Evolutionary conservation across 2,113 vertebrate species (phyloP).

Genomic region (Channa argus): DNA sequence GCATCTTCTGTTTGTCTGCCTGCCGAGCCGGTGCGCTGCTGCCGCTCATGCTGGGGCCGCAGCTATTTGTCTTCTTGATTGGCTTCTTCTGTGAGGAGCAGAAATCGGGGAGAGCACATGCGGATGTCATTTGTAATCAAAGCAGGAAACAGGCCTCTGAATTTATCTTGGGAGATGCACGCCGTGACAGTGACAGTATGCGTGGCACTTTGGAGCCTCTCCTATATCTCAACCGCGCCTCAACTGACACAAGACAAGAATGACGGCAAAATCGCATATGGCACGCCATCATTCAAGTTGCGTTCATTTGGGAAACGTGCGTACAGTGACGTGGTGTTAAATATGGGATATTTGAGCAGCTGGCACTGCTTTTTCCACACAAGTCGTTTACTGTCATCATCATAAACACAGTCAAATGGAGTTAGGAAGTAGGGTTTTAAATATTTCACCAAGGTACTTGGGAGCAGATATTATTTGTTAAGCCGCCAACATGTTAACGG

Average conservation of each 20-base stretch:
- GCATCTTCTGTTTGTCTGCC: constrained; percentile 68
- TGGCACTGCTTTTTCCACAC: constrained; percentile 68
- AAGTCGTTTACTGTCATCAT: constrained; percentile 77
- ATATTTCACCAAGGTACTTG: constrained; percentile 82
- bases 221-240: constrained; percentile 71
- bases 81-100: constrained; percentile 83
- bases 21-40: constrained; percentile 68
- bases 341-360: constrained; percentile 76
- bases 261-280: constrained; percentile 75
- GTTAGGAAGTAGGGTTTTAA: constrained; percentile 78
- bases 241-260: constrained; percentile 71
- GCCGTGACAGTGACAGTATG: constrained; percentile 76
- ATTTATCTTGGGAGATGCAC: constrained; percentile 83
- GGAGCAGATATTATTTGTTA: constrained; percentile 83
- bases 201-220: constrained; percentile 71
- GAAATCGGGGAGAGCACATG: constrained; percentile 77
- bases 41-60: constrained; percentile 72
- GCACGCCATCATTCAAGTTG: constrained; percentile 76
- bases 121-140: constrained; percentile 83
- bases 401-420: constrained; percentile 80
- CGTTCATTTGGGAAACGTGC: constrained; percentile 69
- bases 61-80: constrained; percentile 82
- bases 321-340: constrained; percentile 64
- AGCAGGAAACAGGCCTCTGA: constrained; percentile 78
- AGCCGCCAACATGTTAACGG: constrained; percentile 83